Conservation (phyloP, 2,888 invertebrate genomes). For the Pseudococcus jackbeardsleyi region DNA sequence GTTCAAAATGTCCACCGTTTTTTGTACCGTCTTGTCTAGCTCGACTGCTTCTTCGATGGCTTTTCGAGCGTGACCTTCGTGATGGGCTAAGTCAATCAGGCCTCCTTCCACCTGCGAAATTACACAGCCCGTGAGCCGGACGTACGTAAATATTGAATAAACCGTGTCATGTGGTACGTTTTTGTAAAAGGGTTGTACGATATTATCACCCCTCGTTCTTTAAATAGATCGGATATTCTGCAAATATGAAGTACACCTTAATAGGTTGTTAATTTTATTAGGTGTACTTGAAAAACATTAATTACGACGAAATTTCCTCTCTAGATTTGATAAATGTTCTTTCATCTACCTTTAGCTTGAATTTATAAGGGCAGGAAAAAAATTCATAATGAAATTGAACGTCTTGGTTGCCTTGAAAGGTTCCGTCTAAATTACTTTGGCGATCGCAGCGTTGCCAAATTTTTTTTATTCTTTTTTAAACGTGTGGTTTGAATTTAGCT, state of each 20-base stretch:
- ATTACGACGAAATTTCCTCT: not conserved
- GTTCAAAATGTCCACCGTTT: constrained; percentile 78
- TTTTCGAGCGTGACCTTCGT: constrained; percentile 82
- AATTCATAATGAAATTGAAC: not conserved
- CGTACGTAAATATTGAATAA: not conserved
- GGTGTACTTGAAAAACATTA: not conserved
- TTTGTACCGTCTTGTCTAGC: constrained; percentile 82
- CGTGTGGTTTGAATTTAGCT: not conserved
- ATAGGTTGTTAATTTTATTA: not conserved
- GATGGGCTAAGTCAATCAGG: constrained; percentile 83
- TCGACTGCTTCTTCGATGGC: constrained; percentile 83
- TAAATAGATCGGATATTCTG: too few relatives aligned
- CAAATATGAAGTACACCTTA: too few relatives aligned
- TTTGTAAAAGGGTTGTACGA: not conserved
- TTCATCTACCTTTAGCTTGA: not conserved
- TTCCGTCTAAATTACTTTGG: not conserved
- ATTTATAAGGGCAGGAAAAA: not conserved
- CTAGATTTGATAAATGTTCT: not conserved
- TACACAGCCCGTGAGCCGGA: not conserved
- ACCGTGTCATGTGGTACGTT: not conserved
- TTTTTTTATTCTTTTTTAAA: not conserved
- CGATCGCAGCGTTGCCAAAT: not conserved
- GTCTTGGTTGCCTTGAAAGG: not conserved
- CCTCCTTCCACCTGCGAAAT: constrained; percentile 81
- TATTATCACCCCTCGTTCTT: not conserved